phyloP scores from a whole-genome alignment of 2,113 vertebrate genomes.

The Baryphthengus martii region DNA sequence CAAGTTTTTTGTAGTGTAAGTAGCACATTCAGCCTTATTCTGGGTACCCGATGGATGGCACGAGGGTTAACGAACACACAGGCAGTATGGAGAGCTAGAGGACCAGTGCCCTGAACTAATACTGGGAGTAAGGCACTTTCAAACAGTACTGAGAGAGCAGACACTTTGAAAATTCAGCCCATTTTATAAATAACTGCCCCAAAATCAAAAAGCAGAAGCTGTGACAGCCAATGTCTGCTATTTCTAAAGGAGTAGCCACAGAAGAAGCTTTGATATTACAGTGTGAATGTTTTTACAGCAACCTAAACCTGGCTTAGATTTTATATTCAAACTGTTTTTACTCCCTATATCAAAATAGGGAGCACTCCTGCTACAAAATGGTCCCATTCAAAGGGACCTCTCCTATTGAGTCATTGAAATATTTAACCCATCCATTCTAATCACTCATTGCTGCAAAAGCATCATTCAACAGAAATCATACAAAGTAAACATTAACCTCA shows the following conservation, averaged over 20 bases:
- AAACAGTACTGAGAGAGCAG: neutral
- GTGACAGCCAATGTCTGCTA: neutral
- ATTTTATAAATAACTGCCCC: neutral
- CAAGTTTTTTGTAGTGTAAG: neutral
- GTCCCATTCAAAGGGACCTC: neutral
- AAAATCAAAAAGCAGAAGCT: neutral
- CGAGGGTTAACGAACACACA: neutral
- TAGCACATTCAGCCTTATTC: neutral
- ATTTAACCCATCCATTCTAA: neutral
- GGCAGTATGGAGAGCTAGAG: neutral
- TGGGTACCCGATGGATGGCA: neutral
- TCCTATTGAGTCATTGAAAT: neutral
- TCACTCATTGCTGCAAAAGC: neutral
- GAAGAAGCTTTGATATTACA: neutral
- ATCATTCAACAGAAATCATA: neutral
- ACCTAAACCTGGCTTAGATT: neutral
- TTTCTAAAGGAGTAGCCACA: neutral
- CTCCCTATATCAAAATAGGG: neutral
- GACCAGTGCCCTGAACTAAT: neutral
- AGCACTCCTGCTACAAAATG: neutral
- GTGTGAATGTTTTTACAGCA: neutral
- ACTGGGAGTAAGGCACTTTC: neutral
- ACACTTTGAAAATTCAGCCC: neutral
- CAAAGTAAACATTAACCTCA: neutral
- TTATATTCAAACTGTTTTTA: neutral